A percentile compares a stretch with the other conserved stretches of the same genome.
Evolutionary conservation across 2,113 vertebrate genomes (phyloP).

Genomic region (Arvicanthis niloticus): DNA sequence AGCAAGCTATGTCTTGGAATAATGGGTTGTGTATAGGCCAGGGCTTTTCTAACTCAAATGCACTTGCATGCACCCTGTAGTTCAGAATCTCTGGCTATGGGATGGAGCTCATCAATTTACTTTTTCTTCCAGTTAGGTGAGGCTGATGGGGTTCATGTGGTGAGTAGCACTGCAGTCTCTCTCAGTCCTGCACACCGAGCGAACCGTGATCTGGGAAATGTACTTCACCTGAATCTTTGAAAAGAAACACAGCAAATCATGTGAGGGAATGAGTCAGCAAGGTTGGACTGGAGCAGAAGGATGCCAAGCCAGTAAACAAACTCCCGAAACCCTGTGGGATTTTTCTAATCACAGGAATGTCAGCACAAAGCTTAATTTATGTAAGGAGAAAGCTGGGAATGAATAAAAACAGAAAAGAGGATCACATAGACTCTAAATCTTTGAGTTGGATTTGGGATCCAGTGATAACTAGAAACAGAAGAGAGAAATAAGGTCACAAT

Average conservation of each 20-base stretch:
- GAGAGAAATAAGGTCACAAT: background rate
- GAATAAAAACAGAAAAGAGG: constrained; percentile 59
- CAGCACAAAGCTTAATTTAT: constrained; percentile 74
- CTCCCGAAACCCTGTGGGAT: constrained; percentile 29
- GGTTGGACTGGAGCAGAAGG: background rate
- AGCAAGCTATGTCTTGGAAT: background rate
- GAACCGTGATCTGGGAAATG: background rate
- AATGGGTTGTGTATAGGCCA: background rate
- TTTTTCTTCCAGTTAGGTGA: background rate
- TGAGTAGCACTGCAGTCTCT: background rate
- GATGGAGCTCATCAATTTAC: background rate
- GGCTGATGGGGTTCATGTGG: background rate
- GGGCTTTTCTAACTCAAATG: background rate
- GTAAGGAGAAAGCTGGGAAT: constrained; percentile 57
- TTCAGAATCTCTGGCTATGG: background rate
- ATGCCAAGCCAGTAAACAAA: constrained; percentile 72
- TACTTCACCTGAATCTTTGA: constrained; percentile 50
- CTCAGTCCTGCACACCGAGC: background rate
- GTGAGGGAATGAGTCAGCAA: constrained; percentile 17
- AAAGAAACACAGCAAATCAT: background rate
- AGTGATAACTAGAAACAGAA: constrained; percentile 61
- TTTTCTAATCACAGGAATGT: constrained; percentile 63
- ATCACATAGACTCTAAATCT: constrained; percentile 52
- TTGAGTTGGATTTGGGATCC: constrained; percentile 27
- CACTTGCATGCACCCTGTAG: background rate